Evolutionary conservation across 1,140 invertebrate species (phyloP).

Genomic region (Oscheius sp.): DNA sequence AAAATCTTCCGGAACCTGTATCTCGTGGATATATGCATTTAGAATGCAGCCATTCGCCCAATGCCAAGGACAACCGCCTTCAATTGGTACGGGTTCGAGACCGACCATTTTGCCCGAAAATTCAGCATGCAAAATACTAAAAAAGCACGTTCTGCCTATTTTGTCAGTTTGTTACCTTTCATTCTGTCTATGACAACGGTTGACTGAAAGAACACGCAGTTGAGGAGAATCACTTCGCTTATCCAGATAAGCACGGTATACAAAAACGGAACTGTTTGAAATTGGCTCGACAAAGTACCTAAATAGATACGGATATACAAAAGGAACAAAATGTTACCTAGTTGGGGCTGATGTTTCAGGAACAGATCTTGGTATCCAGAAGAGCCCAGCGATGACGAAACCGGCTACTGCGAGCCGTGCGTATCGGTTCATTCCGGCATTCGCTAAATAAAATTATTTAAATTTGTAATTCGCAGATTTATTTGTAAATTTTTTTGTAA

Average conservation of each 20-base stretch:
- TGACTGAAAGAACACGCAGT: constrained; percentile 16
- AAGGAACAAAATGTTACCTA: too few species aligned
- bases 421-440: too few species aligned
- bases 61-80: constrained; percentile 25
- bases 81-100: not conserved
- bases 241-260: constrained; percentile 25
- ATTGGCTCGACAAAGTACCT: not conserved
- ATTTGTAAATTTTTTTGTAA: too few species aligned
- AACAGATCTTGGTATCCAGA: too few species aligned
- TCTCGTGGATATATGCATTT: constrained; percentile 7
- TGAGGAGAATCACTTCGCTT: not conserved
- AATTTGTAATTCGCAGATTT: too few species aligned
- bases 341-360: too few species aligned
- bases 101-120: not conserved
- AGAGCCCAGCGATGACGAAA: too few species aligned
- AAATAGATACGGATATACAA: too few species aligned
- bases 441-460: too few species aligned
- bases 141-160: not conserved
- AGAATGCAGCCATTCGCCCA: constrained; percentile 17
- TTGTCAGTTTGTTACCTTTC: not conserved
- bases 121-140: not conserved
- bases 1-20: not conserved
- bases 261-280: constrained; percentile 6
- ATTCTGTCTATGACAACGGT: constrained; percentile 6
- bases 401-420: too few species aligned